Evolutionary conservation across 2,888 invertebrate species (phyloP).

Genomic region (Toxonevra muliebris): DNA sequence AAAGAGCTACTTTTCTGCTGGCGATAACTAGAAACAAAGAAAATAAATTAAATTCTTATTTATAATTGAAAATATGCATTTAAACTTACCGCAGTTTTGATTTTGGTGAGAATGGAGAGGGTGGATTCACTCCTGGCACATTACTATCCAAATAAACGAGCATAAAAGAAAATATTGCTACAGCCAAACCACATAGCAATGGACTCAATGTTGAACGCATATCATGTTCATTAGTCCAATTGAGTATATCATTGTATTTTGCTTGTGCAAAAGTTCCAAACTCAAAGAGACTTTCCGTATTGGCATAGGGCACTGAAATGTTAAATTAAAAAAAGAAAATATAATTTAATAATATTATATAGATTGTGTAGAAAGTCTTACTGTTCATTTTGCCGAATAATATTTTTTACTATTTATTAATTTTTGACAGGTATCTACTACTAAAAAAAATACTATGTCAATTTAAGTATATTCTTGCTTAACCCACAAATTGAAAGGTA

Average conservation of each 20-base stretch:
- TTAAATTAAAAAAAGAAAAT: no score
- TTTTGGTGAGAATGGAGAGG: constrained; percentile 69
- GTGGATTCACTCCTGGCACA: constrained; percentile 70
- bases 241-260: constrained; percentile 45
- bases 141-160: constrained; percentile 72
- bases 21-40: constrained; percentile 46
- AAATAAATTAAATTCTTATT: constrained; percentile 35
- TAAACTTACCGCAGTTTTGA: constrained; percentile 64
- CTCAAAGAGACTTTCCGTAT: constrained; percentile 44
- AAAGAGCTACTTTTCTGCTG: constrained; percentile 56
- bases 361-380: no score
- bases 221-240: constrained; percentile 51
- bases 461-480: neutral
- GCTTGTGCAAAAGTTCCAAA: constrained; percentile 47
- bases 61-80: neutral
- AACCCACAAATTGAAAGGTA: neutral
- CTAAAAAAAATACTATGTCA: neutral
- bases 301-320: constrained; percentile 52
- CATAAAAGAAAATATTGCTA: constrained; percentile 69
- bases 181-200: constrained; percentile 65
- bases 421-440: constrained; percentile 33
- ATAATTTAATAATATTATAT: constrained; percentile 4
- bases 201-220: constrained; percentile 48
- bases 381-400: no score
- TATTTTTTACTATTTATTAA: constrained; percentile 35